Evolutionary conservation across 2,888 invertebrate genomes (phyloP).

Genomic region (Rhyacophila evoluta): DNA sequence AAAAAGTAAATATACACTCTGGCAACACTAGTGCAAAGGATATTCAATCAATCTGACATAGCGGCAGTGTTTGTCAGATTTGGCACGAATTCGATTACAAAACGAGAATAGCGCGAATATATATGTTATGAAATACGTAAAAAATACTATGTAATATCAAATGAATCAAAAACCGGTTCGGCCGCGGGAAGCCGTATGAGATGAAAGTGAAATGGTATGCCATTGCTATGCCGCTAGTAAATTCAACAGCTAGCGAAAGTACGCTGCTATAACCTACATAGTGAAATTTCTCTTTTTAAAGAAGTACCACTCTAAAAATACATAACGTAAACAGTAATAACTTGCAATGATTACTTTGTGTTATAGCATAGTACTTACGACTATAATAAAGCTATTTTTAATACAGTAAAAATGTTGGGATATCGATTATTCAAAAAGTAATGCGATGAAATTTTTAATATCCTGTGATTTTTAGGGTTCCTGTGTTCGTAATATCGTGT

Average conservation of each 20-base stretch:
- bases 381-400: background rate
- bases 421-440: no score
- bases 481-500: background rate
- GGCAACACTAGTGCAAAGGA: background rate
- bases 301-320: background rate
- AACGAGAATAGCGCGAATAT: background rate
- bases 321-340: background rate
- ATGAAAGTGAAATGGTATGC: constrained; percentile 14
- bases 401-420: background rate
- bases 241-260: background rate
- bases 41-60: background rate
- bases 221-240: background rate
- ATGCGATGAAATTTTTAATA: background rate
- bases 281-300: background rate
- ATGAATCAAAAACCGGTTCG: background rate
- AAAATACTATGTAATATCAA: background rate
- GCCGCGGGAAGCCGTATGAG: background rate
- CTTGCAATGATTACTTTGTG: background rate
- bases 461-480: background rate
- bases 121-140: background rate
- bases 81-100: constrained; percentile 18
- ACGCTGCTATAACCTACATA: background rate
- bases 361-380: background rate
- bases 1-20: background rate
- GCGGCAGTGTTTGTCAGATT: background rate